Evolutionary conservation across 2,113 vertebrate species (phyloP), one percentile per base, ranked within the genome.

Genomic region (Erythrocebus patas): DNA sequence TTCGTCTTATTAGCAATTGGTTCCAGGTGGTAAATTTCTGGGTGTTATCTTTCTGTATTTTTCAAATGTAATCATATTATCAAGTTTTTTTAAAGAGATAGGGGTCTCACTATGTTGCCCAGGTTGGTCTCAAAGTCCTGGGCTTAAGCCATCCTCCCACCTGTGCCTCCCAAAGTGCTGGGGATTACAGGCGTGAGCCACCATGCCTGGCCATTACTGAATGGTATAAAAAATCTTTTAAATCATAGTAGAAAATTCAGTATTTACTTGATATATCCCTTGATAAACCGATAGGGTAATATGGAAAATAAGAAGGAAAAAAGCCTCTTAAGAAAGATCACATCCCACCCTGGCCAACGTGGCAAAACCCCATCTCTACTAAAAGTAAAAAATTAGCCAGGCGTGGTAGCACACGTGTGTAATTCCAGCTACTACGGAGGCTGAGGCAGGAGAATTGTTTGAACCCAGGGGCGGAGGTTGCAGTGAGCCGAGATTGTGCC

Each of bases 21-120:
- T 89, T 70, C 45, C 10, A 92, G 11, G 18, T 75, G 30, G 57
- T 81, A 73, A 78, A 66, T 64, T 89, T 95, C 12, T 48, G 43
- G 10, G 76, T 93, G n/a, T 70, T 73, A 76, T 64, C 61, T 81
- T 66, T 86, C 48, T 82, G 38, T 73, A 83, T 78, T 90, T 93
- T 95, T 96, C 88, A 96, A 92, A 85, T 89, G 81, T 92, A 97
- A 91, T 76, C 35, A 55, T 78, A 84, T 85, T 84, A 68, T 30
- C 57, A 9, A 91, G 84, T 43, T 17, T 81, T 30, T 64, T 64
- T 64, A 30, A 30, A 64, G 61, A 30, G 61, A 13, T 27, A 64
- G 61, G 27, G 25, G 61, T 30, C 61, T 64, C 61, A 64, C 61
- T 30, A 30, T 64, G 61, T 64, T 30, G 61, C 27, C 61, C 27